Conservation (phyloP, 2,113 vertebrate species). For the Centrocercus urophasianus region DNA sequence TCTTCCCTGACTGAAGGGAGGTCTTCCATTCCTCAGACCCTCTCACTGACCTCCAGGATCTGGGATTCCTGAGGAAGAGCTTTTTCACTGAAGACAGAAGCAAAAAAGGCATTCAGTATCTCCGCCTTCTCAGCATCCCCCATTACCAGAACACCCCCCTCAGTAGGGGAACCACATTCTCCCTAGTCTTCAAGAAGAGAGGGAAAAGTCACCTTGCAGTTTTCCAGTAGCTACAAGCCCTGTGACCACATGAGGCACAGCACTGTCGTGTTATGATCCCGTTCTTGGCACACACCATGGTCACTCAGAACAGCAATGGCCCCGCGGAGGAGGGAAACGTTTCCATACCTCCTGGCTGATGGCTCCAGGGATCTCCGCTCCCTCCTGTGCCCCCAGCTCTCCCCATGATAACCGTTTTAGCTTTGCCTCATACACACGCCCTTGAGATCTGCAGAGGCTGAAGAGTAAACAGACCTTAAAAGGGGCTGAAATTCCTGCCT, state of each 20-base stretch:
- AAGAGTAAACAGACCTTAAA: slow-evolving; percentile 45
- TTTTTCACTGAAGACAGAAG: too few species aligned
- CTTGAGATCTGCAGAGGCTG: slow-evolving; percentile 3
- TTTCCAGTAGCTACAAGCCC: neutral
- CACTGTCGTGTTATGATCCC: neutral
- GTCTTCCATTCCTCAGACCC: too few species aligned
- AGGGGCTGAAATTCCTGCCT: slow-evolving; percentile 32
- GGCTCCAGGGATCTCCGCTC: neutral
- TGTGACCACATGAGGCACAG: neutral
- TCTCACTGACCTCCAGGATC: too few species aligned
- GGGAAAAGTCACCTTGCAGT: neutral
- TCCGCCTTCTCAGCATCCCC: too few species aligned
- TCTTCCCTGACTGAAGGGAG: too few species aligned
- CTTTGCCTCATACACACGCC: neutral
- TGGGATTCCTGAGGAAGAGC: too few species aligned
- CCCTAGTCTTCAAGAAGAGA: neutral
- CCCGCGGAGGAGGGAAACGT: neutral
- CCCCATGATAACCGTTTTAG: neutral
- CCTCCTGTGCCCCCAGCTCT: neutral
- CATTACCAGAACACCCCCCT: too few species aligned
- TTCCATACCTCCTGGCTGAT: neutral
- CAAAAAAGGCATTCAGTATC: too few species aligned
- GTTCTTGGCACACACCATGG: fast-evolving
- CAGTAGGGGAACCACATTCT: too few species aligned
- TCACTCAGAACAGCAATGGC: fast-evolving